Evolutionary conservation across 2,113 vertebrate species (phyloP), one percentile per base, ranked within the genome.

Genomic region (Mionectes macconnelli): DNA sequence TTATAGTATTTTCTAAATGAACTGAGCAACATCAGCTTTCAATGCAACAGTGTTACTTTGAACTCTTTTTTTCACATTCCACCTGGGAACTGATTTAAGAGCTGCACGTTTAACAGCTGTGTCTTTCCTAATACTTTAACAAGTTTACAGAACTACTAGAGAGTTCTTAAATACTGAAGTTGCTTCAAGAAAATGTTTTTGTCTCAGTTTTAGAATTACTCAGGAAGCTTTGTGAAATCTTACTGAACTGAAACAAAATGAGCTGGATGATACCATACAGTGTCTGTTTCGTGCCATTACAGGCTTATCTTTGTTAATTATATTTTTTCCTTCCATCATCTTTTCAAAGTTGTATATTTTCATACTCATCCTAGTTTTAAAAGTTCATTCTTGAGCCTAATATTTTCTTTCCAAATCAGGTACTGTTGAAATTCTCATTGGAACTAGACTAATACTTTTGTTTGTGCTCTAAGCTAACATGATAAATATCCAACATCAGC

Each of bases 71-170:
- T 96, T 93, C 76, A 91, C 96, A 94, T 93, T 93, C 60, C 93
- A 91, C 78, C 20, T 83, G 95, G 94, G 94, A 95, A 60, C 94
- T 95, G 77, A 75, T 92, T 96, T 96, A 98, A 97, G 94, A 96
- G 89, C 90, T 94, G 63, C 57, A 84, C 63, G 96, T 98, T 94
- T 93, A 96, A 96, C 84, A 97, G 72, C 70, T 97, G 45, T 96
- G 78, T 96, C 93, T 96, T 96, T 98, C 91, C 94, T 96, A 97
- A 96, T 93, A 96, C 94, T 96, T 97, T 96, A 97, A 96, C 81
- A 97, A 88, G 40, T 95, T 95, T 89, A 95, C 19, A 96, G 96
- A 95, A 53, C 84, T 96, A 82, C 86, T 92, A 84, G 49, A 88
- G 18, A 83, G 25, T 9, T 28, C n/a, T 72, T 53, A 73, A 83